Evolutionary conservation across 2,888 invertebrate species (phyloP), one percentile per base, ranked within the genome.

Genomic region (Gonocerus acuteangulatus): DNA sequence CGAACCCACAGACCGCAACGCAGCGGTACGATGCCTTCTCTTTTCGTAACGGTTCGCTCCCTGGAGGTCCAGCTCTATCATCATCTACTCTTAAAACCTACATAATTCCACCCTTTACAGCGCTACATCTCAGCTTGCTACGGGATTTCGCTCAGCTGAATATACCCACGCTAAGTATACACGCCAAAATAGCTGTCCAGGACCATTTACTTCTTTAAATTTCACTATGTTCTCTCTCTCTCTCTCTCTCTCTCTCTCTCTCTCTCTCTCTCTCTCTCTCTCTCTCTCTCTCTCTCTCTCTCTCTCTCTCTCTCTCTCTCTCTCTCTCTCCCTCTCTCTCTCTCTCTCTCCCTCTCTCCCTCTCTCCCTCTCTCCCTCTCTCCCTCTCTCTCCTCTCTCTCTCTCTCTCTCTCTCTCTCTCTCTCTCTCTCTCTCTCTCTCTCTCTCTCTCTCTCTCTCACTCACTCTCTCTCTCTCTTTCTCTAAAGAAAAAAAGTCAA

Each of bases 261-360:
- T 48, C 48, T 48, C 48, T 48, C 48, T 48, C 48, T 48, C 48
- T 48, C 48, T 48, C 48, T 48, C 48, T 48, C 48, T 48, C 48
- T 48, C 48, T 48, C 48, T 48, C 48, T 48, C 48, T 48, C 48
- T 48, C 48, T 48, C 48, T 48, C 48, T 48, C 48, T 48, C 48
- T 48, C 48, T 48, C 48, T 48, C 48, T 48, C 48, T 48, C 48
- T 48, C 48, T 48, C 48, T 48, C 48, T 48, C 48, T 48, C 48
- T 22, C 48, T 48, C 48, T 48, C 48, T 48, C 48, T 48, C 48
- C 19, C 48, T 48, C 48, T 22, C 48, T 48, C 48, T 45, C 45
- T 45, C 45, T 18, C 16, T 3, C n/a, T 6, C 51, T 51, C 27
- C 21, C 51, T 45, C 45, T 18, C 16, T 45, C 45, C 18, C 45